Conservation (phyloP, 2,888 invertebrate species). For the Prosapia bicincta region DNA sequence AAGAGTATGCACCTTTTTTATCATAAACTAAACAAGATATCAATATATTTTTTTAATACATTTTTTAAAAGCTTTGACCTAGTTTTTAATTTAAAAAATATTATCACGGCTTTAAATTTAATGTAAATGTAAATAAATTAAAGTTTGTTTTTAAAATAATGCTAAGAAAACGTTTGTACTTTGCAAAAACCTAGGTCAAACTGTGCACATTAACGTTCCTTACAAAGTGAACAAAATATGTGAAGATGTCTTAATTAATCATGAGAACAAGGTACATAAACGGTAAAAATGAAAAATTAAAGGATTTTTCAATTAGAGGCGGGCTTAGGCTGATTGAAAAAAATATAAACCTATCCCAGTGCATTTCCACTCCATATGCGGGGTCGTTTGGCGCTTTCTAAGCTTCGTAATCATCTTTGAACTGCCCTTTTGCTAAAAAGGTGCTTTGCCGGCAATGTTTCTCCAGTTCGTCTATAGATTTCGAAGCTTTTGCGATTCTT, state of each 20-base stretch:
- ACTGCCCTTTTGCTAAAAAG: no score
- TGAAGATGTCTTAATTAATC: constrained; percentile 1
- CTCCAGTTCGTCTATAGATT: no score
- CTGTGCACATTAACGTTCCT: not conserved
- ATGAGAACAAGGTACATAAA: constrained; percentile 4
- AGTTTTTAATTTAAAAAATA: not conserved
- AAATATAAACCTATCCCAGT: not conserved
- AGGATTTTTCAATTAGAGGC: not conserved
- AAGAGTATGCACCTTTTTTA: not conserved
- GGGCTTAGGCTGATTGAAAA: not conserved
- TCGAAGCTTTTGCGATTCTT: no score
- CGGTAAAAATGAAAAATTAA: not conserved
- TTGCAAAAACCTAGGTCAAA: not conserved
- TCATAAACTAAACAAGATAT: constrained; percentile 1
- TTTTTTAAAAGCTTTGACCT: not conserved
- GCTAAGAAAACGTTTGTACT: not conserved
- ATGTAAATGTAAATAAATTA: not conserved
- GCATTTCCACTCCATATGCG: constrained; percentile 4
- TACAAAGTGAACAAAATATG: constrained; percentile 5
- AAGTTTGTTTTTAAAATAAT: not conserved
- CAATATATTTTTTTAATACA: not conserved
- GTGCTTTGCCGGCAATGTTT: no score
- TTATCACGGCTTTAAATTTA: not conserved
- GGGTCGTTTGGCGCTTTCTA: no score
- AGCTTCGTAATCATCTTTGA: no score